phyloP scores from a whole-genome alignment of 2,888 invertebrate species.

The Lydus trimaculatus region DNA sequence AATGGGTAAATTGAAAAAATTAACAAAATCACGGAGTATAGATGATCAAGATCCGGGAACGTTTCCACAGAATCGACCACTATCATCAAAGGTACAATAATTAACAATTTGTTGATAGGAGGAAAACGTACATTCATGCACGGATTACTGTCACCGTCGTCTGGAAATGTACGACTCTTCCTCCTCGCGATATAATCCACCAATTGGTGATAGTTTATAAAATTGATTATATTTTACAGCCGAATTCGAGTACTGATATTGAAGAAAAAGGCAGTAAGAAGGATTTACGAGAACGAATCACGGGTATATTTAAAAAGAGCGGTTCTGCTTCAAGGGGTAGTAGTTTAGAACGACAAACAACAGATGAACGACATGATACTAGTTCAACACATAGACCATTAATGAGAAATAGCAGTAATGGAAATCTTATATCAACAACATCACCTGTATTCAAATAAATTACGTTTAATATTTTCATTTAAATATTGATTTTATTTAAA shows the following conservation, averaged over 20 bases:
- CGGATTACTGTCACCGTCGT: too few relatives aligned
- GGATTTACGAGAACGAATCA: conserved; percentile 80
- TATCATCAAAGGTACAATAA: conserved; percentile 62
- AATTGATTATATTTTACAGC: conserved; percentile 49
- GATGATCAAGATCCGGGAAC: conserved; percentile 68
- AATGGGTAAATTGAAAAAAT: conserved; percentile 83
- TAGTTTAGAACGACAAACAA: conserved; percentile 58
- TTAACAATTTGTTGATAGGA: too few relatives aligned
- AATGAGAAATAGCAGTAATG: conserved; percentile 67
- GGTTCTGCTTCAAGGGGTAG: conserved; percentile 71
- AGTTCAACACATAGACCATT: conserved; percentile 64
- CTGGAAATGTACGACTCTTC: too few relatives aligned
- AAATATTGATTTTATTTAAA: conserved; percentile 14
- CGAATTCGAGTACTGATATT: conserved; percentile 78
- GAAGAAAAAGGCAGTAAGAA: conserved; percentile 73
- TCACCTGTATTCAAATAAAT: conserved; percentile 22
- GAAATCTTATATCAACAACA: conserved; percentile 52
- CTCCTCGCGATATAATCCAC: too few relatives aligned
- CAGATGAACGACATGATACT: conserved; percentile 48
- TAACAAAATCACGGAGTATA: conserved; percentile 85
- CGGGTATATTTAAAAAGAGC: conserved; percentile 82
- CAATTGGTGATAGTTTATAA: too few relatives aligned
- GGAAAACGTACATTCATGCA: too few relatives aligned
- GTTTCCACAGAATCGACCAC: conserved; percentile 52
- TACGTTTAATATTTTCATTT: not conserved